Evolutionary conservation across 2,888 invertebrate genomes (phyloP), one percentile per base, ranked within the genome.

Genomic region (Litoditis marina): DNA sequence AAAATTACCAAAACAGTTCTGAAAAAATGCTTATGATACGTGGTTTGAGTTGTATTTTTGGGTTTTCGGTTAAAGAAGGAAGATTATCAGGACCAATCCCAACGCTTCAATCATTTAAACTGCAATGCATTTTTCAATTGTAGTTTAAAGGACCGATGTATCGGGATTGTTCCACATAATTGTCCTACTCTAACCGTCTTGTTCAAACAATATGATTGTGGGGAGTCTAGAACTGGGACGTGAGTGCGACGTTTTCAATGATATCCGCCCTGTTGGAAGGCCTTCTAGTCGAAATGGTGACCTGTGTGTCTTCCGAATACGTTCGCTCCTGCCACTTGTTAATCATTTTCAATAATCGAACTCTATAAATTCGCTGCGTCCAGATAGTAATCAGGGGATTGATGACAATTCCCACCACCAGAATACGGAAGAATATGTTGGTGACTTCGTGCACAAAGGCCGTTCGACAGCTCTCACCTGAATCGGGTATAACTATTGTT

Each of bases 331-430:
- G 36, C 4, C 32, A 39, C 22, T 44, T 50, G 51, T 59, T 59
- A 25, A 61, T 36, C 25, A 61, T 47, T 30, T 55, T 61, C 28
- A 61, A 28, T n/a, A 61, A 36, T 22, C 61, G 46, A 6, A 50
- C 50, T 19, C 69, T 65, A 56, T 76, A 71, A 27, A 78, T 74
- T 39, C 76, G 58, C 58, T 81, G 81, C 0, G 81, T 81, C 57
- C 74, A 68, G 32, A 81, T 76, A 2, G 81, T 81, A 60, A 81
- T 80, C 50, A 79, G 42, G 7, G 81, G 80, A 64, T 79, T 81
- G 63, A 79, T 68, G 49, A 82, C 76, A 53, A 76, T 82, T n/a
- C 81, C 81, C 22, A 81, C 65, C 31, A 78, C 78, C 28, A 82
- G 63, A 22, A 81, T 50, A 36, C 68, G 65, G 63, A 78, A 81